phyloP scores from a whole-genome alignment of 35 echinoderm and acorn worm genomes.

The Apostichopus japonicus region DNA sequence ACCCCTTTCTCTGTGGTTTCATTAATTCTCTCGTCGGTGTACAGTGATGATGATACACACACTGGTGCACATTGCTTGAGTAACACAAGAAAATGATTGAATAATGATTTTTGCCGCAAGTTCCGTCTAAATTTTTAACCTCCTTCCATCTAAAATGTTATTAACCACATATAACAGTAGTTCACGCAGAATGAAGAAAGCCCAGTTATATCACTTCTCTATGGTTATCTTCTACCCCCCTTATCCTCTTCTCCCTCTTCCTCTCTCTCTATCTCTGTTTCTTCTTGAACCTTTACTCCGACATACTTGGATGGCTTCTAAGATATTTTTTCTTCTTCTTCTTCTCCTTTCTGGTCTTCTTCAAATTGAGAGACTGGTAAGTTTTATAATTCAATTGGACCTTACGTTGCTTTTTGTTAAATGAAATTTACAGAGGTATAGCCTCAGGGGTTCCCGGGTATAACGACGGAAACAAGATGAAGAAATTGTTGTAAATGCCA shows the following conservation, averaged over 20 bases:
- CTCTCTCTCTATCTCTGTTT: neutral
- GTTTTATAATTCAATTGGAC: constrained; percentile 37
- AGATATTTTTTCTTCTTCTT: neutral
- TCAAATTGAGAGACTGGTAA: neutral
- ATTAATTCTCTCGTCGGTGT: too few relatives aligned
- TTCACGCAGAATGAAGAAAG: constrained; percentile 26
- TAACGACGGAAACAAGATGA: neutral
- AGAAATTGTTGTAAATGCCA: neutral
- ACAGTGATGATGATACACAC: too few relatives aligned
- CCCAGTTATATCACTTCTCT: too few relatives aligned
- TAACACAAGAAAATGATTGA: neutral
- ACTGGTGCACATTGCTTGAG: too few relatives aligned
- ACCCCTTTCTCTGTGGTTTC: too few relatives aligned
- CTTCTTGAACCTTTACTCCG: neutral
- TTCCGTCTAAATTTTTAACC: constrained; percentile 24
- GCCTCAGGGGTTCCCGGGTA: neutral
- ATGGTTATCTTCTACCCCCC: neutral
- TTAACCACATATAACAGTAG: neutral
- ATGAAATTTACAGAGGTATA: constrained; percentile 44
- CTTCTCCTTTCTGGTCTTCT: neutral
- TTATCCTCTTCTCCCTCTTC: neutral
- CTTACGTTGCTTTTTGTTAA: constrained; percentile 39
- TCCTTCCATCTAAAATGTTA: constrained; percentile 21
- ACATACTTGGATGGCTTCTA: constrained; percentile 15
- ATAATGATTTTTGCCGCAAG: constrained; percentile 46